Evolutionary conservation across 2,888 invertebrate species (phyloP), one percentile per base, ranked within the genome.

Genomic region (Panzeria rudis): DNA sequence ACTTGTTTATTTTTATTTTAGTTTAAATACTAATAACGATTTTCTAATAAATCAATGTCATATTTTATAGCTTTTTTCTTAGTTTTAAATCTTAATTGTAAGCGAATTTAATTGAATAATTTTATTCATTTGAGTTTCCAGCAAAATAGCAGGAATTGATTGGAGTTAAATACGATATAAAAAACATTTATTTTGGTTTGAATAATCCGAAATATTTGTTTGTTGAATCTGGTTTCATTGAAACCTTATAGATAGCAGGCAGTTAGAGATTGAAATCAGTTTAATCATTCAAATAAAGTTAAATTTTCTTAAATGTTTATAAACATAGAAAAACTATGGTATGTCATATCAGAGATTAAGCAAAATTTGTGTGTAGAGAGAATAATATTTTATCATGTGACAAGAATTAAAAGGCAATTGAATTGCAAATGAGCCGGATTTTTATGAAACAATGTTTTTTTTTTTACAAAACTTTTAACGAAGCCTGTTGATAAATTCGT

Each of bases 1-100:
- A 25, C 38, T 59, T 44, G n/a, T 32, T 47, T 82, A 17, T 76
- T 76, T 29, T 47, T 56, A 8, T 44, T 61, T 52, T 7, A 41
- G 17, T 54, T 61, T 25, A 56, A 66, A 64, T 73, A 9, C 29
- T 47, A 44, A 25, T 44, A 66, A 66, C 56, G 38, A 20, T 83
- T 61, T 83, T 73, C 32, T 54, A 83, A 79, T 78, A 79, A 78
- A 83, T 78, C 79, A 83, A 73, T 79, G 79, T 73, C 79, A 79
- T 76, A 82, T 69, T 68, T 79, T 62, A 56, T 8, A 17, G 64
- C 25, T 68, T 50, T 23, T 50, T 47, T 47, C 2, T 59, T n/a
- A 20, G 20, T 7, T 59, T 59, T 59, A 75, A 47, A 62, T 76
- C 56, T 77, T 69, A 62, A 69, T 64, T 64, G 64, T 69, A 69